Evolutionary conservation across 2,888 invertebrate genomes (phyloP).

Genomic region (Cetonia aurata): DNA sequence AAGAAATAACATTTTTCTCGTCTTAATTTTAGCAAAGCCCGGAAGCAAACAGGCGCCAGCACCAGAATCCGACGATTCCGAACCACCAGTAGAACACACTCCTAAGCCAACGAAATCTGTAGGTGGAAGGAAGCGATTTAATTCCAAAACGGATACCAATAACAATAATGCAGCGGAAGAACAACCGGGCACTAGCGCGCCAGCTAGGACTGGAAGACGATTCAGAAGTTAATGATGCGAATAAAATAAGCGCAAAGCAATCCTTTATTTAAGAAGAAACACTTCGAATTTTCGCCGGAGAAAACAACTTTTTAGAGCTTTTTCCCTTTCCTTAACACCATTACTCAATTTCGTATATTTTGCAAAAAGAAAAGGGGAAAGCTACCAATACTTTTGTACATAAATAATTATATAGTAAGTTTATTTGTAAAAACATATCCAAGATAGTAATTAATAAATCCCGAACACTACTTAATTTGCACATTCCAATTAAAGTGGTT

Average conservation of each 20-base stretch:
- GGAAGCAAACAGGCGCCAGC: slow-evolving; percentile 49
- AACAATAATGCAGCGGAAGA: slow-evolving; percentile 50
- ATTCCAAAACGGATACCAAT: slow-evolving; percentile 53
- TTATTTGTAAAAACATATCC: no score
- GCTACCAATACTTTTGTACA: slow-evolving; percentile 14
- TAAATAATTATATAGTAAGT: slow-evolving; percentile 12
- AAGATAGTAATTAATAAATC: no score
- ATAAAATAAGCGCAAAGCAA: slow-evolving; percentile 8
- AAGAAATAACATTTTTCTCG: not conserved
- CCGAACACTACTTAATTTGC: slow-evolving; percentile 11
- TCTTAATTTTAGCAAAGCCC: slow-evolving; percentile 55
- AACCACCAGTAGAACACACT: slow-evolving; percentile 53
- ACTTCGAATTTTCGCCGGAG: not conserved
- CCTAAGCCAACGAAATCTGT: slow-evolving; percentile 47
- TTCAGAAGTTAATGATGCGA: slow-evolving; percentile 60
- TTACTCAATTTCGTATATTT: not conserved
- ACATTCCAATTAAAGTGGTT: not conserved
- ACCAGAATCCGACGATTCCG: slow-evolving; percentile 49
- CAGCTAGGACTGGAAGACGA: slow-evolving; percentile 62
- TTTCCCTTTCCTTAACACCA: slow-evolving; percentile 1
- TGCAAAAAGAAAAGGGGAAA: slow-evolving; percentile 15
- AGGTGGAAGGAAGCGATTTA: slow-evolving; percentile 55
- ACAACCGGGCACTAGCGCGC: slow-evolving; percentile 52
- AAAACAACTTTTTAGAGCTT: not conserved
- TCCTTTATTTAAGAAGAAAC: slow-evolving; percentile 8